Conservation (phyloP, 2,113 vertebrate species). For the Rhinoptilus africanus region DNA sequence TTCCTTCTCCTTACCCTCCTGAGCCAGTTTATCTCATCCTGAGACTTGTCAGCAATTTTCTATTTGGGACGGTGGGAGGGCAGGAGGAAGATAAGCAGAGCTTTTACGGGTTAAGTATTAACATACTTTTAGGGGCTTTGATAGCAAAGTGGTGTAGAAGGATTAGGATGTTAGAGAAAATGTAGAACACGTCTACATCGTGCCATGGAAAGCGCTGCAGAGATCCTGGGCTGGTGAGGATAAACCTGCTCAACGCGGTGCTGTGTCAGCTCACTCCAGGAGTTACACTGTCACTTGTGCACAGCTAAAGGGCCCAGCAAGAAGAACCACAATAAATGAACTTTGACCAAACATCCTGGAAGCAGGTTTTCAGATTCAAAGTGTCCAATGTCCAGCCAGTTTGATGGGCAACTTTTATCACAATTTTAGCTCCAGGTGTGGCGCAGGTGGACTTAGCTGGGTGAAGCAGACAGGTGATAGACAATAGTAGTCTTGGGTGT, state of each 20-base stretch:
- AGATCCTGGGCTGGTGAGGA: background rate
- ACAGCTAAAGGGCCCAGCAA: background rate
- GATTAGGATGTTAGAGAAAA: conserved; percentile 2
- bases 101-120: conserved; percentile 31
- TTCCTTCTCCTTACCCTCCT: background rate
- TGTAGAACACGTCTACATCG: background rate
- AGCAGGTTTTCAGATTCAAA: background rate
- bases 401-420: background rate
- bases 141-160: background rate
- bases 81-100: conserved; percentile 24
- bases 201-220: background rate
- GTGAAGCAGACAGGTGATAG: background rate
- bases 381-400: background rate
- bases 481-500: background rate
- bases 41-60: conserved; percentile 56
- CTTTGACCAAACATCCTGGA: background rate
- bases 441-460: background rate
- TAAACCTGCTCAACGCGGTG: background rate
- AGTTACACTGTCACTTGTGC: background rate
- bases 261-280: background rate
- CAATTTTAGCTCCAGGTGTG: background rate
- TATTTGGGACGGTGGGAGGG: background rate
- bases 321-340: background rate
- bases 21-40: conserved; percentile 45
- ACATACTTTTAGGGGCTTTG: background rate